Evolutionary conservation across 2,113 vertebrate species (phyloP).

Genomic region (Rhinogobius similis): DNA sequence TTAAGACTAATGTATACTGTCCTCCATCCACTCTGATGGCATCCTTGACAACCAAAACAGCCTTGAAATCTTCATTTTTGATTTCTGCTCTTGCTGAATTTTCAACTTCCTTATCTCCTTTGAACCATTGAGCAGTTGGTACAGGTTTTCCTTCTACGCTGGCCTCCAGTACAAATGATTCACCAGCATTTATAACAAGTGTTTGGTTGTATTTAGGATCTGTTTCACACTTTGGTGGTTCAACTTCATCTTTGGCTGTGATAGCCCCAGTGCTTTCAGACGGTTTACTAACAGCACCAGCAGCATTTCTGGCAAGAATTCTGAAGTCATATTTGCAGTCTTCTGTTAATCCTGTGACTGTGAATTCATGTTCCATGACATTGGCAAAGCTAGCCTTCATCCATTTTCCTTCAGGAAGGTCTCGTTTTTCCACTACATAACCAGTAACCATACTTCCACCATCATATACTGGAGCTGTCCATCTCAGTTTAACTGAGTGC

Average conservation of each 20-base stretch:
- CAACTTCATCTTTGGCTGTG: constrained; percentile 95
- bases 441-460: constrained; percentile 94
- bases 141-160: constrained; percentile 91
- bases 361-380: constrained; percentile 90
- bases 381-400: constrained; percentile 99
- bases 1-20: constrained; percentile 90
- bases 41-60: constrained; percentile 91
- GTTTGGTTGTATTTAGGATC: constrained; percentile 91
- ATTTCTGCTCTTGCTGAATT: constrained; percentile 90
- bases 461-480: constrained; percentile 91
- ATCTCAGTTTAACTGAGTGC: constrained; percentile 88
- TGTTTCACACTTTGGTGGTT: constrained; percentile 90
- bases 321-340: constrained; percentile 95
- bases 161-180: constrained; percentile 91
- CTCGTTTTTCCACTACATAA: constrained; percentile 93
- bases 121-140: constrained; percentile 92
- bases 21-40: constrained; percentile 95
- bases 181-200: constrained; percentile 92
- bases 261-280: constrained; percentile 94
- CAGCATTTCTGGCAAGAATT: constrained; percentile 95
- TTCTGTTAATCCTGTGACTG: constrained; percentile 92
- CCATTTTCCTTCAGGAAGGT: constrained; percentile 97
- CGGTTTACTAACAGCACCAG: constrained; percentile 91
- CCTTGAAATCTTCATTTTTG: constrained; percentile 91
- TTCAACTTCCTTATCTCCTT: constrained; percentile 91